phyloP scores from a whole-genome alignment of 1,140 invertebrate genomes.

The Eupristina koningsbergeri region DNA sequence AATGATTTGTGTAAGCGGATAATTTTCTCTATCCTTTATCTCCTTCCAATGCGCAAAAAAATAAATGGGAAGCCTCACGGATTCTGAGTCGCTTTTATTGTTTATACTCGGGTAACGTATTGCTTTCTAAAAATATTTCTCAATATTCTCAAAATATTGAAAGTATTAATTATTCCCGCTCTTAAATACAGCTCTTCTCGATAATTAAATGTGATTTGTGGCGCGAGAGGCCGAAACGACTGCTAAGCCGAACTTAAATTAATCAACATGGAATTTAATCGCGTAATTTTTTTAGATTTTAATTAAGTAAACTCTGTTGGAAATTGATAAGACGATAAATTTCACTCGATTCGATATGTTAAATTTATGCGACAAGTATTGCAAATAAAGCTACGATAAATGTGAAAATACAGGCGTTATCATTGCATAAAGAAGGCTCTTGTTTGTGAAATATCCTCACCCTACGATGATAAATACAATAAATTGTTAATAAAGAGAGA shows the following conservation, averaged over 20 bases:
- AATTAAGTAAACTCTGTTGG: conserved; percentile 36
- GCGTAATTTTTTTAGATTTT: conserved; percentile 2
- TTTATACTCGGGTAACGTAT: no score
- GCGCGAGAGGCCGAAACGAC: not conserved
- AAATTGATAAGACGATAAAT: conserved; percentile 44
- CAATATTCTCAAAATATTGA: no score
- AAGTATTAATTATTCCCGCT: no score
- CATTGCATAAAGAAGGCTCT: conserved; percentile 35
- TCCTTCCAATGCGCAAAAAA: not conserved
- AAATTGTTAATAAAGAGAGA: not conserved
- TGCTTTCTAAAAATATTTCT: no score
- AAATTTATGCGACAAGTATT: conserved; percentile 46
- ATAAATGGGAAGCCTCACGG: no score
- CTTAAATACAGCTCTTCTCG: not conserved
- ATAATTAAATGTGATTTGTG: not conserved
- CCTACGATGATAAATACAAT: conserved; percentile 32
- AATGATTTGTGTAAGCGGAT: not conserved
- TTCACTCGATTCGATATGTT: not conserved
- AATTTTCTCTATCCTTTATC: not conserved
- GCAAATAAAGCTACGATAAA: conserved; percentile 35
- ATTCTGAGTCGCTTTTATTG: no score
- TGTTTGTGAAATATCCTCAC: conserved; percentile 31
- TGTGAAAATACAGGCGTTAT: conserved; percentile 32
- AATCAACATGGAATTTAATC: conserved; percentile 1
- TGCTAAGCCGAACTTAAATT: not conserved